These are phyloP conservation scores for Heliconius hortense DNA, from an alignment of 2,888 invertebrate genomes.

Conservation along the genomic window DNA sequence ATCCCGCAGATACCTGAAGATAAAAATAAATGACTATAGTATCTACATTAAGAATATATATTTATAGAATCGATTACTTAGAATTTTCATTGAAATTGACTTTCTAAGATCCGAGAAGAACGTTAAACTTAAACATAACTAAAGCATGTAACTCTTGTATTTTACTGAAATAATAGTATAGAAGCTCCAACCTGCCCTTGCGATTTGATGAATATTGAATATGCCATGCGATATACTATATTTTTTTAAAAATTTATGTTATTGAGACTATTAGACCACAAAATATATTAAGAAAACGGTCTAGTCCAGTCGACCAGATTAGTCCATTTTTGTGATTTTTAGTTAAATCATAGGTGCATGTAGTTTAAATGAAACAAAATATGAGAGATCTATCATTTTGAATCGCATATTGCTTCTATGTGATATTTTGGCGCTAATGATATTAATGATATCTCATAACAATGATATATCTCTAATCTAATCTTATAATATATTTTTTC, in stretches of 20 bases:
- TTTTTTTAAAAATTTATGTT: neutral
- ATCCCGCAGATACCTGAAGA: too few species aligned
- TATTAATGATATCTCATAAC: neutral
- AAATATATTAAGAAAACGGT: neutral
- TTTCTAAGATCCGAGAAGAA: neutral
- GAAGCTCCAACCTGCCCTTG: neutral
- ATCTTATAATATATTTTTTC: neutral
- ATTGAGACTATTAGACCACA: neutral
- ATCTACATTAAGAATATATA: neutral
- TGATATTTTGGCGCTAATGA: neutral
- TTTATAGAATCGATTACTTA: neutral
- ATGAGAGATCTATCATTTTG: neutral
- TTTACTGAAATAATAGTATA: neutral
- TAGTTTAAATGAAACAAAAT: neutral
- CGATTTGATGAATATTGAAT: neutral
- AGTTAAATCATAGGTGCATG: neutral
- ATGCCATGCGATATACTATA: constrained; percentile 1
- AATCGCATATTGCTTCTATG: neutral
- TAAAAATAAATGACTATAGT: neutral
- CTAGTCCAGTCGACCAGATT: neutral
- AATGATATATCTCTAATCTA: neutral
- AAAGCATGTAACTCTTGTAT: neutral
- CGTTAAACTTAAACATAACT: neutral
- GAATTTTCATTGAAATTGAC: neutral
- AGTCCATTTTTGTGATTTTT: neutral